Conservation (phyloP, 2,797 vertebrate genomes). For the Sebastes baramenuke region DNA sequence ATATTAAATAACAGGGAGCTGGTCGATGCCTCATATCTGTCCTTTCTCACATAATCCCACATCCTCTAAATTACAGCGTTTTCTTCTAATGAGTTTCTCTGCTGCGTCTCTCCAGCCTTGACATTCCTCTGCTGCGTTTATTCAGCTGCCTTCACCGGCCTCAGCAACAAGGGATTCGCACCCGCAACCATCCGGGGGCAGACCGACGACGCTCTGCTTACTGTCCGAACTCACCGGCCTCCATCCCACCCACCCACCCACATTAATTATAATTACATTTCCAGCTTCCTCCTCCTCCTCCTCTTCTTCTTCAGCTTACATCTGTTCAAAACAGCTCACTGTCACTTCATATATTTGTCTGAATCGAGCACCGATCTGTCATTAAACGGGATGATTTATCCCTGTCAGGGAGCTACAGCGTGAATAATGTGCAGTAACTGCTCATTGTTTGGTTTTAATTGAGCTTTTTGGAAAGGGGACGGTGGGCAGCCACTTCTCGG, state of each 20-base stretch:
- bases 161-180: constrained; percentile 61
- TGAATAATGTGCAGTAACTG: constrained; percentile 35
- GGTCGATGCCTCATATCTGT: background rate
- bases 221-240: constrained; percentile 49
- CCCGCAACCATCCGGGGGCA: constrained; percentile 56
- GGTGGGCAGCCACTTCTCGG: constrained; percentile 38
- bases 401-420: constrained; percentile 4
- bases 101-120: constrained; percentile 12
- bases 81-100: constrained; percentile 18
- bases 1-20: background rate
- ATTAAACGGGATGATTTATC: constrained; percentile 44
- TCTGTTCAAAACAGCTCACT: constrained; percentile 41
- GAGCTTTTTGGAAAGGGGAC: constrained; percentile 26
- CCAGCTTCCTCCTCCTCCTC: constrained; percentile 54
- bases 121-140: constrained; percentile 56
- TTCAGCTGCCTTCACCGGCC: constrained; percentile 56
- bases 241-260: constrained; percentile 16
- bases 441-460: constrained; percentile 60
- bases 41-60: background rate
- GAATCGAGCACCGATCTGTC: constrained; percentile 38
- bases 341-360: constrained; percentile 61
- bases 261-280: constrained; percentile 69
- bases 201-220: constrained; percentile 46
- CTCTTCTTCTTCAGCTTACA: constrained; percentile 9
- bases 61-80: background rate